phyloP scores from a whole-genome alignment of 2,797 vertebrate genomes.

The Enoplosus armatus region DNA sequence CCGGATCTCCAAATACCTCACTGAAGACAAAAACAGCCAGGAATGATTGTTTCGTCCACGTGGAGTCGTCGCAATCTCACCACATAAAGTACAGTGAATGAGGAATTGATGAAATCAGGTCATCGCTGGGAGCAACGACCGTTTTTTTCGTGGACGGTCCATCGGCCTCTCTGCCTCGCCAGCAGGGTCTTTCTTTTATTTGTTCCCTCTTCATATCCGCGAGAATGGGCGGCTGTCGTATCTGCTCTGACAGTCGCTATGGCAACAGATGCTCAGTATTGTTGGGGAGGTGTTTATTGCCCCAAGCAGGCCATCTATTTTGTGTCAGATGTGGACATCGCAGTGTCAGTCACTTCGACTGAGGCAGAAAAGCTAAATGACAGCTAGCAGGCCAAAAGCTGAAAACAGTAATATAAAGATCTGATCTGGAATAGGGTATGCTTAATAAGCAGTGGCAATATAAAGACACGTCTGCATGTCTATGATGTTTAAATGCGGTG shows the following conservation, averaged over 20 bases:
- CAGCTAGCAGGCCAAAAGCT: not conserved
- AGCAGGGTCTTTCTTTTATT: constrained; percentile 7
- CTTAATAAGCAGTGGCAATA: not conserved
- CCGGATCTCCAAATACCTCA: constrained; percentile 46
- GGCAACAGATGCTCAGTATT: constrained; percentile 52
- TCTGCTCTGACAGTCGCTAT: constrained; percentile 46
- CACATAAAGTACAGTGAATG: not conserved
- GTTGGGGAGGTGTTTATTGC: constrained; percentile 46
- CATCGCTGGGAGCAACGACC: too few relatives aligned
- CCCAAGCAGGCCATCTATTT: constrained; percentile 32
- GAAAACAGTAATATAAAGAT: not conserved
- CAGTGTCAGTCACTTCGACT: constrained; percentile 30
- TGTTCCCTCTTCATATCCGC: constrained; percentile 11
- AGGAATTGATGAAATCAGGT: constrained; percentile 9
- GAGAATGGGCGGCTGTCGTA: constrained; percentile 26
- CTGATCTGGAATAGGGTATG: not conserved
- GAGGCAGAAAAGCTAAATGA: constrained; percentile 24
- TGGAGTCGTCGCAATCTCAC: constrained; percentile 21
- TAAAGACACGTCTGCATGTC: too few relatives aligned
- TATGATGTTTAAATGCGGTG: not conserved
- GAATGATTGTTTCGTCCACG: constrained; percentile 36
- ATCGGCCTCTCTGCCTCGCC: not conserved
- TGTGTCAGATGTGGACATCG: constrained; percentile 38
- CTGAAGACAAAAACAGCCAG: constrained; percentile 40
- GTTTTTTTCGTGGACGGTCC: not conserved